phyloP scores from a whole-genome alignment of 1,140 invertebrate species.

The Zeugodacus cucurbitae region DNA sequence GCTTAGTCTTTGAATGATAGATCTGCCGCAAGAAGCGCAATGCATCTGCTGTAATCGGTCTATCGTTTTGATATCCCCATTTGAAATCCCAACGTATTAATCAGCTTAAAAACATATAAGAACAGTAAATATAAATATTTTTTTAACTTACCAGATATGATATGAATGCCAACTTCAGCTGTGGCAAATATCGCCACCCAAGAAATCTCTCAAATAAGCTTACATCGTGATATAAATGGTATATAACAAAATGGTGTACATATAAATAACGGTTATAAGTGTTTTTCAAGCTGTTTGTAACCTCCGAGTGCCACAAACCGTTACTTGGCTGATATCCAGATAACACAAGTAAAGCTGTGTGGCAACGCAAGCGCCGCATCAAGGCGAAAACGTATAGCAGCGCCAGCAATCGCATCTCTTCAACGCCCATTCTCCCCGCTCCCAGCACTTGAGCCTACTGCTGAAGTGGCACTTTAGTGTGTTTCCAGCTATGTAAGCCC shows the following conservation, averaged over 20 bases:
- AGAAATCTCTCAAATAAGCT: no score
- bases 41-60: no score
- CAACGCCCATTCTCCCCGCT: not conserved
- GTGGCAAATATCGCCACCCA: no score
- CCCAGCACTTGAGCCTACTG: not conserved
- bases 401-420: not conserved
- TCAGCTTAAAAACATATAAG: no score
- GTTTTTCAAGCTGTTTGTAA: not conserved
- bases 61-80: no score
- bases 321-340: slow-evolving; percentile 1
- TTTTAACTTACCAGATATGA: no score
- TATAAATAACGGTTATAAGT: not conserved
- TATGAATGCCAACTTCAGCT: no score
- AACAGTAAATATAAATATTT: no score
- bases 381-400: slow-evolving; percentile 4
- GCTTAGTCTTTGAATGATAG: no score
- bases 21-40: no score
- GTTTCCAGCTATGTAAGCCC: slow-evolving; percentile 28
- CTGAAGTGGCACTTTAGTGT: not conserved
- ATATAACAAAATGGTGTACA: not conserved
- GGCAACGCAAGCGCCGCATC: not conserved
- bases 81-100: no score
- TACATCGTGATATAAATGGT: no score
- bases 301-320: not conserved
- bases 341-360: not conserved